Percentiles rank a stretch among this genome's conserved stretches.
These are phyloP conservation scores for Chaunax sp. DNA, from an alignment of 2,797 vertebrate genomes.

Conservation along the genomic window DNA sequence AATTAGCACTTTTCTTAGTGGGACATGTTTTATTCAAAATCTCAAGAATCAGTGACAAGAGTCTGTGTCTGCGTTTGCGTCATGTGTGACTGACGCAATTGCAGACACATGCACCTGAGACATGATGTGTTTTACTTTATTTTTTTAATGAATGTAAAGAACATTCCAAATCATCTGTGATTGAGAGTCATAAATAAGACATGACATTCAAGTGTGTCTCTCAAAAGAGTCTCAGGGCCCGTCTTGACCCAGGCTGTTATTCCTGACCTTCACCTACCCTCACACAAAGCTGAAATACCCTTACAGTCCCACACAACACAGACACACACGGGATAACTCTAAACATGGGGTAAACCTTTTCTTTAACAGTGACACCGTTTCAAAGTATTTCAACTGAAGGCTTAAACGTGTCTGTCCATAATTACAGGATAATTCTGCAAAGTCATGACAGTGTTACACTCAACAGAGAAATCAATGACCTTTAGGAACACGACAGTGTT, in stretches of 20 bases:
- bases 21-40: too few species aligned
- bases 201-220: conserved; percentile 2
- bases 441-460: too few species aligned
- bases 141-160: neutral
- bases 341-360: neutral
- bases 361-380: neutral
- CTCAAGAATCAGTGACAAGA: too few species aligned
- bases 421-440: too few species aligned
- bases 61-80: neutral
- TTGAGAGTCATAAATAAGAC: conserved; percentile 40
- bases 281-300: neutral
- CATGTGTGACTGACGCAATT: neutral
- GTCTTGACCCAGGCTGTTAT: conserved; percentile 7
- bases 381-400: neutral
- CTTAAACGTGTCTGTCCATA: too few species aligned
- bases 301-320: neutral
- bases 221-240: conserved; percentile 13
- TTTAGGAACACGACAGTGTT: neutral
- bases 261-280: conserved; percentile 39
- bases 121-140: too few species aligned
- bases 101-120: neutral
- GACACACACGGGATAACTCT: neutral
- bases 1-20: too few species aligned
- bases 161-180: conserved; percentile 1
- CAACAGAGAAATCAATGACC: neutral